Base-by-base conservation (phyloP, 2,113 vertebrate species). In the Diphyllodes magnificus region DNA sequence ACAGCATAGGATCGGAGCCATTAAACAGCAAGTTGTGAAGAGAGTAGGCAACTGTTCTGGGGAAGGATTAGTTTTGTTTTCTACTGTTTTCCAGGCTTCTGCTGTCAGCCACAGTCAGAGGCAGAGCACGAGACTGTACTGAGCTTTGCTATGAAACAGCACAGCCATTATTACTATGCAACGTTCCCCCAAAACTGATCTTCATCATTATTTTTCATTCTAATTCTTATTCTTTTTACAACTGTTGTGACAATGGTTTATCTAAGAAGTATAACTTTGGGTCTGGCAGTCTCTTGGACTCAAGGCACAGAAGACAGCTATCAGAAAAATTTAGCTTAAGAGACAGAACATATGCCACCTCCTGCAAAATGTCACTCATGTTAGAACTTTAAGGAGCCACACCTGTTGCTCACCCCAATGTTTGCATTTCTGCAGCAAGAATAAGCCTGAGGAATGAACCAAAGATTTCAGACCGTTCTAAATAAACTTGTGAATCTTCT, bases 51-150 rank as follows among this genome's bases (percentile, higher is more conserved):
- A 82, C 75, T 82, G 6, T 69, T 82, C 88, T 57, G 20, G 78
- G 27, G 28, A 85, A 94, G 57, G 57, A 91, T 82, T 90, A 79
- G 51, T 35, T 94, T 89, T 90, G 70, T 85, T 76, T 59, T 72
- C 87, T 73, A 7, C 24, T 72, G 39, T 76, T 79, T 71, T 82
- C 70, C 78, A 95, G 47, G 65, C 40, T 92, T 82, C 50, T 80
- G 53, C 68, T 82, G 45, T 25, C 63, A 72, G 70, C 10, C 69
- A 66, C 51, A 82, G 64, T 11, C 69, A 92, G 78, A 66, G 61
- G 68, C 51, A 77, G 27, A 37, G 37, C 53, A 92, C 10, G 11
- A 73, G 54, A 51, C 31, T 66, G 39, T 2, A 75, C 8, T 7
- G 8, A 88, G 8, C 49, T 77, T 14, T 42, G 39, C 73, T 51